These are phyloP conservation scores for Antheraea yamamai DNA, from an alignment of 2,888 invertebrate genomes.

Conservation along the genomic window DNA sequence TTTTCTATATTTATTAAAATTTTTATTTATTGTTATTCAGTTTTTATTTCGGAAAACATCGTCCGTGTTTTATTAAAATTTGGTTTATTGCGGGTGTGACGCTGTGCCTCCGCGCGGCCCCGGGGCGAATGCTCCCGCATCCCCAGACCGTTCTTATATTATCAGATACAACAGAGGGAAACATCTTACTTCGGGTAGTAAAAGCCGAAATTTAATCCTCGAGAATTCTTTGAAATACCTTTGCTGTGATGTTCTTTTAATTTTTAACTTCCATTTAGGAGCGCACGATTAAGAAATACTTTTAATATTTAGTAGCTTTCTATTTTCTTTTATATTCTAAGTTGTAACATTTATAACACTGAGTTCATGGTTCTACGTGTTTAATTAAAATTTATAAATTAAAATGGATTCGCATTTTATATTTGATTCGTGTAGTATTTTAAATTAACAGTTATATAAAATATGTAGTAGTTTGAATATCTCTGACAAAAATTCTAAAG, in stretches of 20 bases:
- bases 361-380: neutral
- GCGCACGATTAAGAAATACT: slow-evolving; percentile 23
- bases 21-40: slow-evolving; percentile 54
- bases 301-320: neutral
- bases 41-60: slow-evolving; percentile 39
- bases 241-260: slow-evolving; percentile 69
- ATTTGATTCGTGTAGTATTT: neutral
- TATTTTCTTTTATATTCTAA: neutral
- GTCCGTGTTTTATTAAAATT: slow-evolving; percentile 71
- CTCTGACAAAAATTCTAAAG: neutral
- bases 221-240: slow-evolving; percentile 67
- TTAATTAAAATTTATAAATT: neutral
- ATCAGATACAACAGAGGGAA: slow-evolving; percentile 39
- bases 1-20: slow-evolving; percentile 36
- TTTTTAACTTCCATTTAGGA: slow-evolving; percentile 74
- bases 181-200: slow-evolving; percentile 53
- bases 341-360: neutral
- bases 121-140: slow-evolving; percentile 28
- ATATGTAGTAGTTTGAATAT: neutral
- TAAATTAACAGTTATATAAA: neutral
- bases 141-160: slow-evolving; percentile 13
- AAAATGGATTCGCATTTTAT: neutral
- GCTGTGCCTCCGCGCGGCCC: slow-evolving; percentile 34
- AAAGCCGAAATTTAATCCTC: slow-evolving; percentile 64
- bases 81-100: slow-evolving; percentile 62